Percentiles rank a stretch among this genome's conserved stretches.
These are phyloP conservation scores for Poeciliopsis prolifica DNA, from an alignment of 2,113 vertebrate species.

Conservation along the genomic window DNA sequence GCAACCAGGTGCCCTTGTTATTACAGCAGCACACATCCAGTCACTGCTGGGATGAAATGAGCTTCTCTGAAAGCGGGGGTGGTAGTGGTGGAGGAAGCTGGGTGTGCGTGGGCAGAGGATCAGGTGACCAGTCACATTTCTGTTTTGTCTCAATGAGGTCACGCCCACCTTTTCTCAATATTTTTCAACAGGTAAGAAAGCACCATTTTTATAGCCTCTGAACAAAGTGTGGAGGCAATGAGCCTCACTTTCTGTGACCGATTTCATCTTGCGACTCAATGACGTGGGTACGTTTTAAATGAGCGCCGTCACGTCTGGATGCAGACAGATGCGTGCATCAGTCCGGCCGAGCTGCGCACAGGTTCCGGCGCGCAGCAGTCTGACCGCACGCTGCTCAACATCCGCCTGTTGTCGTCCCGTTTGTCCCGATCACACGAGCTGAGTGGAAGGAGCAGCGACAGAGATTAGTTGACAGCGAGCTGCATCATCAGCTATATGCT, in stretches of 20 bases:
- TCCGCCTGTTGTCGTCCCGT: constrained; percentile 26
- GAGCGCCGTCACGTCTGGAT: background rate
- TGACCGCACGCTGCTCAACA: constrained; percentile 26
- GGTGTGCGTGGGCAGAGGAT: background rate
- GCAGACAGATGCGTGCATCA: background rate
- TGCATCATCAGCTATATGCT: constrained; percentile 42
- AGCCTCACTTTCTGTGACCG: background rate
- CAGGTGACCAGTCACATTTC: constrained; percentile 54
- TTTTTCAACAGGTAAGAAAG: background rate
- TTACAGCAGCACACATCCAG: constrained; percentile 46
- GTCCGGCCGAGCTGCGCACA: background rate
- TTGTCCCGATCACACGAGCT: constrained; percentile 28
- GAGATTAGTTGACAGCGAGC: constrained; percentile 46
- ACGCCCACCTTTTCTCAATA: constrained; percentile 43
- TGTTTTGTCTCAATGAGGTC: constrained; percentile 49
- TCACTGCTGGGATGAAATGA: constrained; percentile 42
- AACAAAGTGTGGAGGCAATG: background rate
- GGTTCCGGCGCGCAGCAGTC: constrained; percentile 1
- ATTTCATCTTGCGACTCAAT: background rate
- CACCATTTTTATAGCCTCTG: background rate
- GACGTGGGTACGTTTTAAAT: background rate
- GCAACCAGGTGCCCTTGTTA: constrained; percentile 53
- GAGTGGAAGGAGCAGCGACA: constrained; percentile 18
- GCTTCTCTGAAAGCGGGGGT: constrained; percentile 26
- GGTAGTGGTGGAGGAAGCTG: background rate